A percentile compares a stretch with the other conserved stretches of the same genome.
Conservation (phyloP, 2,888 invertebrate species). For the Eupithecia centaureata region DNA sequence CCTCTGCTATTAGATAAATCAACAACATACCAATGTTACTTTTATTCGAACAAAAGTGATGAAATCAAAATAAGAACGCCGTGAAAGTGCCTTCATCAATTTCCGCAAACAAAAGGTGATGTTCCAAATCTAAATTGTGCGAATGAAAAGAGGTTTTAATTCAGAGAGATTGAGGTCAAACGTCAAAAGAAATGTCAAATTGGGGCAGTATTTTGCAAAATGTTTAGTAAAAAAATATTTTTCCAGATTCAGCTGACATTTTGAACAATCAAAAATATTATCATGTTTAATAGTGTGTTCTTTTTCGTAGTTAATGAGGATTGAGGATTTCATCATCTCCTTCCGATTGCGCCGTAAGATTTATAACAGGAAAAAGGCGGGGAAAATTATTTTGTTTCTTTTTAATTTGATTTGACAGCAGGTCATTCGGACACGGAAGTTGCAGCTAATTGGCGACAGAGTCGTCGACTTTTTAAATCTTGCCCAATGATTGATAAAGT, state of each 20-base stretch:
- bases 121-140: not conserved
- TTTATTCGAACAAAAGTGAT: not conserved
- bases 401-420: conserved; percentile 49
- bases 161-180: not conserved
- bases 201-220: not conserved
- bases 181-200: not conserved
- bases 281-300: not conserved
- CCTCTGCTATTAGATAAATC: conserved; percentile 41
- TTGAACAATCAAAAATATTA: not conserved
- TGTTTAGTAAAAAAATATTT: not conserved
- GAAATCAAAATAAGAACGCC: not conserved
- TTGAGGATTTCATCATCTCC: conserved; percentile 9
- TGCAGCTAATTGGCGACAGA: conserved; percentile 64
- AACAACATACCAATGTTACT: conserved; percentile 19
- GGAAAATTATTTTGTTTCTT: conserved; percentile 31
- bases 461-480: conserved; percentile 54
- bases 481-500: conserved; percentile 41
- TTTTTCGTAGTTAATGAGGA: not conserved
- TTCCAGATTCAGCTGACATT: not conserved
- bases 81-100: not conserved
- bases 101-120: not conserved
- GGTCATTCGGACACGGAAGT: conserved; percentile 68
- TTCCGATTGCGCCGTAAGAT: conserved; percentile 7
- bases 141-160: conserved; percentile 3
- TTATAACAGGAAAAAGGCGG: conserved; percentile 9